Evolutionary conservation across 2,113 vertebrate species (phyloP).

Genomic region (Ginglymostoma cirratum): DNA sequence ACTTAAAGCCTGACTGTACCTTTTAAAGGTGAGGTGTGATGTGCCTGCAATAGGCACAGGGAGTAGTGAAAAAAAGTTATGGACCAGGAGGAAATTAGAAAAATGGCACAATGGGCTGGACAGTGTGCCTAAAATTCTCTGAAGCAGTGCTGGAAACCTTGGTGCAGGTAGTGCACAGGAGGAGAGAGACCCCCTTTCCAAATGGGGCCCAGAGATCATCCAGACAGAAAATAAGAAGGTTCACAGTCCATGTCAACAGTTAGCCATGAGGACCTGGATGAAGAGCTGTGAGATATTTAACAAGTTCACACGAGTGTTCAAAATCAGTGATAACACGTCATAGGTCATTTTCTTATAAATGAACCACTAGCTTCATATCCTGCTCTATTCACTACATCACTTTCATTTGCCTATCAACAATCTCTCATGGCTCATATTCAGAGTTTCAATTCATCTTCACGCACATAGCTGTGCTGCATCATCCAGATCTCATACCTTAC

Average conservation of each 20-base stretch:
- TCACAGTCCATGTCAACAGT: not conserved
- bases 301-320: not conserved
- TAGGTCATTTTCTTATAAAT: not conserved
- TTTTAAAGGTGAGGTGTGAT: not conserved
- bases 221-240: not conserved
- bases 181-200: not conserved
- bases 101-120: not conserved
- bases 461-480: too few species aligned
- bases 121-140: not conserved
- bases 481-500: too few species aligned
- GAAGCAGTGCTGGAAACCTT: not conserved
- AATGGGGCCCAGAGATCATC: not conserved
- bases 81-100: not conserved
- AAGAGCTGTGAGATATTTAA: not conserved
- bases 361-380: not conserved
- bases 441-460: too few species aligned
- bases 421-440: not conserved
- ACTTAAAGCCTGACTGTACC: not conserved
- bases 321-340: not conserved
- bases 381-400: not conserved
- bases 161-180: not conserved
- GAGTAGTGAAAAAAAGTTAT: not conserved
- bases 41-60: not conserved
- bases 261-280: not conserved
- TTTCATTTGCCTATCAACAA: not conserved